phyloP scores from a whole-genome alignment of 2,113 vertebrate genomes.

The Hypocryptadius cinnamomeus region DNA sequence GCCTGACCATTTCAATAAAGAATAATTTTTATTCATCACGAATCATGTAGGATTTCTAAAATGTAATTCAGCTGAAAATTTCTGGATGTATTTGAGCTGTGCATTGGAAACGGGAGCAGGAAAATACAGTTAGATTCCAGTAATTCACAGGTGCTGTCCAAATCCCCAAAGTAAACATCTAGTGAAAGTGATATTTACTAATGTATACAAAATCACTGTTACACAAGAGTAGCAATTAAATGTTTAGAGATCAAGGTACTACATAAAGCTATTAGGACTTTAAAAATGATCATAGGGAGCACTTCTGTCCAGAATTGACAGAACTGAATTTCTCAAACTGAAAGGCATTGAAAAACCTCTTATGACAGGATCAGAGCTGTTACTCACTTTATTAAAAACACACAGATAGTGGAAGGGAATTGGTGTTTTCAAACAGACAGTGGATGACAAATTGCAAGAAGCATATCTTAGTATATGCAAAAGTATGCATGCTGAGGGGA shows the following conservation, averaged over 20 bases:
- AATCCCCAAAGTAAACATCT: conserved; percentile 76
- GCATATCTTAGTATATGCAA: conserved; percentile 70
- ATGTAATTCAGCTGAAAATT: conserved; percentile 57
- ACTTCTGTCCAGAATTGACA: conserved; percentile 46
- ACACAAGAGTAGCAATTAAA: conserved; percentile 74
- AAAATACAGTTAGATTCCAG: conserved; percentile 62
- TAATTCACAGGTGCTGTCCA: conserved; percentile 74
- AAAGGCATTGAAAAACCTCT: conserved; percentile 61
- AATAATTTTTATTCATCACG: conserved; percentile 56
- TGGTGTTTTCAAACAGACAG: conserved; percentile 62
- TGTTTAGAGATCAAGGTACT: conserved; percentile 58
- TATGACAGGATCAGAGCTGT: conserved; percentile 70
- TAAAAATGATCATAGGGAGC: conserved; percentile 43
- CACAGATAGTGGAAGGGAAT: conserved; percentile 21
- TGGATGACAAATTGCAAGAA: conserved; percentile 59
- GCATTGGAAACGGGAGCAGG: conserved; percentile 64
- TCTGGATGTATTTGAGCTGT: conserved; percentile 65
- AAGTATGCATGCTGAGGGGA: conserved; percentile 72
- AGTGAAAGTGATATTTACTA: conserved; percentile 75
- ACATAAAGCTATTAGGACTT: conserved; percentile 61
- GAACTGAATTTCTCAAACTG: conserved; percentile 51
- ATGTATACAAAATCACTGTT: conserved; percentile 72
- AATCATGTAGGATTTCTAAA: conserved; percentile 53
- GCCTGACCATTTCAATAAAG: conserved; percentile 65
- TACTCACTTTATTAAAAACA: conserved; percentile 64